A percentile compares a stretch with the other conserved stretches of the same genome.
Evolutionary conservation across 2,888 invertebrate genomes (phyloP).

Genomic region (Pachydiplax longipennis): DNA sequence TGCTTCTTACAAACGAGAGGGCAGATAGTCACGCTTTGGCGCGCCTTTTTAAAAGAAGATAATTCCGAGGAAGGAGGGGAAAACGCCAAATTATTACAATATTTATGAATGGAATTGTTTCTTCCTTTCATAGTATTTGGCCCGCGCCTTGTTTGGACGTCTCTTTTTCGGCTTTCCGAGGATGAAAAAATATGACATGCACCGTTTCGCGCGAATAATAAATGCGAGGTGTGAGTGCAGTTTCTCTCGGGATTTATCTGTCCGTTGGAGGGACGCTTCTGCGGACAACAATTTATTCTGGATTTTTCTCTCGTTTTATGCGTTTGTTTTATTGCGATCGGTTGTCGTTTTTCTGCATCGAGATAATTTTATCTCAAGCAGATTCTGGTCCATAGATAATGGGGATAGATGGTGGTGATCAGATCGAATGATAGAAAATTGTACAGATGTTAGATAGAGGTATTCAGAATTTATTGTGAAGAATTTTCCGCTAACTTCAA

Average conservation of each 20-base stretch:
- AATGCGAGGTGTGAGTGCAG: neutral
- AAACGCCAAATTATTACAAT: neutral
- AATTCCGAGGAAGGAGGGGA: neutral
- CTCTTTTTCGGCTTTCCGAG: neutral
- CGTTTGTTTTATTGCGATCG: no score
- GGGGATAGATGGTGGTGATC: no score
- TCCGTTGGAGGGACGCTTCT: neutral
- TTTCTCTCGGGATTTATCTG: neutral
- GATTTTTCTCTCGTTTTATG: no score
- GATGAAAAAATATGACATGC: neutral
- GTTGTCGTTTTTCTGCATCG: no score
- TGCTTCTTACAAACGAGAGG: constrained; percentile 34
- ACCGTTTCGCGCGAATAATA: neutral
- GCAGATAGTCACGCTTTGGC: constrained; percentile 37
- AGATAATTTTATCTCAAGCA: no score
- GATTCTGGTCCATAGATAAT: no score
- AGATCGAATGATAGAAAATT: no score
- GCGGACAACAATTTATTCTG: no score
- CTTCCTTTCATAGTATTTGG: neutral
- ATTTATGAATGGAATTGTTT: constrained; percentile 25
- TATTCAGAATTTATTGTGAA: no score
- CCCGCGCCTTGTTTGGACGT: neutral
- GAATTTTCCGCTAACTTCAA: no score
- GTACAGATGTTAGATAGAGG: no score
- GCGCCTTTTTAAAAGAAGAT: neutral